phyloP scores from a whole-genome alignment of 2,113 vertebrate species.

The Macroglossus sobrinus region DNA sequence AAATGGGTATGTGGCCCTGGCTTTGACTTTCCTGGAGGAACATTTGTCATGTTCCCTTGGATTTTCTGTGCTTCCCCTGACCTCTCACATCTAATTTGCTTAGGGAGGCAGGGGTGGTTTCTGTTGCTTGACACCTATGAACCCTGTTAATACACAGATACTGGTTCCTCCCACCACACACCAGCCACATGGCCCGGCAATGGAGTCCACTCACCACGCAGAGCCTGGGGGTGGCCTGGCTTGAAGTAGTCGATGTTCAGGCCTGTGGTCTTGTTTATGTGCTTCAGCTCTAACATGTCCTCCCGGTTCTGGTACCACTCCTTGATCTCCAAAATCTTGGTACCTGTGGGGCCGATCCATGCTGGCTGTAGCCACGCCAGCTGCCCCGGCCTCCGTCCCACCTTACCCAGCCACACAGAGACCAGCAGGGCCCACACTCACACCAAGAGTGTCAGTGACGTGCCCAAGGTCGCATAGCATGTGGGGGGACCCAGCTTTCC shows the following conservation, averaged over 20 bases:
- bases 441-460: not conserved
- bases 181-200: fast-evolving
- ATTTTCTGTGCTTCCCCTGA: not conserved
- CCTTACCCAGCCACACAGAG: not conserved
- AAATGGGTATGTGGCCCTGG: not conserved
- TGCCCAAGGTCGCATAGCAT: not conserved
- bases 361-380: not conserved
- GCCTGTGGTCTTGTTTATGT: constrained; percentile 78
- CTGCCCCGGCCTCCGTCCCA: not conserved
- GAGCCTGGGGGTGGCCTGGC: constrained; percentile 75
- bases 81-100: not conserved
- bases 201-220: constrained; percentile 82
- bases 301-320: constrained; percentile 88
- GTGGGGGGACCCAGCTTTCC: not conserved
- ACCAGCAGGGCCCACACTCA: not conserved
- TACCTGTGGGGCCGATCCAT: constrained; percentile 71
- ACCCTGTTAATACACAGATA: fast-evolving
- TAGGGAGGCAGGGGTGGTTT: not conserved
- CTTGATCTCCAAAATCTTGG: constrained; percentile 79
- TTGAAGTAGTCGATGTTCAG: constrained; percentile 85
- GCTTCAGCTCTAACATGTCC: constrained; percentile 85
- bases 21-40: not conserved
- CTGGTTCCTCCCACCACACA: not conserved
- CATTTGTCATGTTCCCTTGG: not conserved
- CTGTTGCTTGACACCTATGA: not conserved